Evolutionary conservation across 2,113 vertebrate species (phyloP).

Genomic region (Oceanodroma tethys): DNA sequence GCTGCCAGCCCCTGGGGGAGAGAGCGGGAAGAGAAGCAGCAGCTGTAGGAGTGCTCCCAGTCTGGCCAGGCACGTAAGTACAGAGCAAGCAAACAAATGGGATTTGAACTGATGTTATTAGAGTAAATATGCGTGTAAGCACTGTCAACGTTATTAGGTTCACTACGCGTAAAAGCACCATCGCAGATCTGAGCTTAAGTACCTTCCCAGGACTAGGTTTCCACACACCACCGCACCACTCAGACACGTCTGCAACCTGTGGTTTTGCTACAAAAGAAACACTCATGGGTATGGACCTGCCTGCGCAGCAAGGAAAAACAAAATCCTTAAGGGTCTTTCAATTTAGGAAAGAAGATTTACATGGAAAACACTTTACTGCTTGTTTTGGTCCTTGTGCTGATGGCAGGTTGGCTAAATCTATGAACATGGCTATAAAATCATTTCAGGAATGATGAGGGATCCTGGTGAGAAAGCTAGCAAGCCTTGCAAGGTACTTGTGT

Average conservation of each 20-base stretch:
- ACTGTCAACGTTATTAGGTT: background rate
- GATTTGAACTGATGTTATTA: background rate
- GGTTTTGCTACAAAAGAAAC: background rate
- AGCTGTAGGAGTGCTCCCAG: background rate
- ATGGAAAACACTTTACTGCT: background rate
- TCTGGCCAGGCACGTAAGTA: accelerated
- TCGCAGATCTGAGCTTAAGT: background rate
- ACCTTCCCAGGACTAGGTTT: background rate
- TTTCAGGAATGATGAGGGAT: background rate
- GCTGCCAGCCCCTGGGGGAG: no score
- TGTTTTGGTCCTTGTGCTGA: background rate
- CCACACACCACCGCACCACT: no score
- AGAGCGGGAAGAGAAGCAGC: background rate
- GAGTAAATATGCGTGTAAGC: background rate
- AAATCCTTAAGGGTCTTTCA: background rate
- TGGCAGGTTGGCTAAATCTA: background rate
- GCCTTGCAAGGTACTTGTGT: background rate
- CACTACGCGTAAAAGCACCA: accelerated
- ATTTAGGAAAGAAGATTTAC: background rate
- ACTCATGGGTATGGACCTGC: background rate
- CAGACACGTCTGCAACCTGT: accelerated
- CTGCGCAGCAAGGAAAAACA: background rate
- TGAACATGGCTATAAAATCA: background rate
- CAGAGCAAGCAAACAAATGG: accelerated
- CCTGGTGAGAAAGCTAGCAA: background rate